Percentiles rank a stretch among this genome's conserved stretches.
phyloP scores from a whole-genome alignment of 2,113 vertebrate genomes.

The Paracanthobrama guichenoti region DNA sequence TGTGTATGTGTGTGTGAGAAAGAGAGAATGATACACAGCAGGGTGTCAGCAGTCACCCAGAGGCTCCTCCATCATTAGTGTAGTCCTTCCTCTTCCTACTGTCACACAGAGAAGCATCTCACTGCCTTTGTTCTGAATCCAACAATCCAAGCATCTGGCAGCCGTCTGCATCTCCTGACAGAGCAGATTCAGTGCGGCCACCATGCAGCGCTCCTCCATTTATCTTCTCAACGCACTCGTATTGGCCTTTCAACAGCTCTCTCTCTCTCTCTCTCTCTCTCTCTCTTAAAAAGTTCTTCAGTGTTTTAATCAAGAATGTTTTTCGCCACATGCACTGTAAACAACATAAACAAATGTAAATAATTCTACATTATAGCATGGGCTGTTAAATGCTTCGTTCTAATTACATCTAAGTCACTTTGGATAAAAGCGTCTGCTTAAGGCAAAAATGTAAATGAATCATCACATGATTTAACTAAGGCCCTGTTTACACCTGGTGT shows the following conservation, averaged over 20 bases:
- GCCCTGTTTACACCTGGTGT: no score
- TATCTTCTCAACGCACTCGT: background rate
- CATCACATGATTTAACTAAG: no score
- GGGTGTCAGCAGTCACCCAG: slow-evolving; percentile 40
- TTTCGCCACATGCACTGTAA: no score
- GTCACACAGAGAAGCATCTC: slow-evolving; percentile 13
- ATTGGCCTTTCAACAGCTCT: background rate
- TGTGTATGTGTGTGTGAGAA: background rate
- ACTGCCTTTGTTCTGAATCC: slow-evolving; percentile 20
- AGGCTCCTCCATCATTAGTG: slow-evolving; percentile 48
- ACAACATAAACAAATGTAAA: no score
- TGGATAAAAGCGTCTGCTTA: no score
- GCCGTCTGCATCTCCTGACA: slow-evolving; percentile 22
- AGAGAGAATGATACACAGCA: slow-evolving; percentile 30
- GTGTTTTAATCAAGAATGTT: no score
- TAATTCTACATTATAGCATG: no score
- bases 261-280: background rate
- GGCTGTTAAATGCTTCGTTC: no score
- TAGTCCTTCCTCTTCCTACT: slow-evolving; percentile 29
- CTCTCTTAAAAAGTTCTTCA: background rate
- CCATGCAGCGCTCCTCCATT: slow-evolving; percentile 6
- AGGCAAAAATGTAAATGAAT: no score
- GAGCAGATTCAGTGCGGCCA: slow-evolving; percentile 15
- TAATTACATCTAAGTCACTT: no score
- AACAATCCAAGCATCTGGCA: slow-evolving; percentile 31